Evolutionary conservation across 2,113 vertebrate genomes (phyloP), one percentile per base, ranked within the genome.

Genomic region (Podocnemis expansa): DNA sequence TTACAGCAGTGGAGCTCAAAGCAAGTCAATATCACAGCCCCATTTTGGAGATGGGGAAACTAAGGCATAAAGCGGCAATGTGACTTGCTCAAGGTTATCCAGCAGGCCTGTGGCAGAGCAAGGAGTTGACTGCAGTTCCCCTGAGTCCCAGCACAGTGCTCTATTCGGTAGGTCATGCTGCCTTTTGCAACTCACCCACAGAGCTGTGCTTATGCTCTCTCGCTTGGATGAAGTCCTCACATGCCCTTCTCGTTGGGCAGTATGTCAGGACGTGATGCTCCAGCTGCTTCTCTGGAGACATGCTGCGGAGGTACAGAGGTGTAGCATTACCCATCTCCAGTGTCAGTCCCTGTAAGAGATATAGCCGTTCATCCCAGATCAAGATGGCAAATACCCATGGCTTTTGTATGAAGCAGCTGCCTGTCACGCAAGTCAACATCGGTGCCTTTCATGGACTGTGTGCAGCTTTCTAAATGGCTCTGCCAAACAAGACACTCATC

Each of bases 141-240:
- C 58, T 16, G 58, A 60, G 29, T 14, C 29, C 58, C 58, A 60
- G 29, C 29, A 13, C 58, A 31, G 31, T 29, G 14, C 58, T 60
- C 6, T 60, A 60, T 60, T 29, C 12, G 13, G 29, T 60, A 31
- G 58, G 29, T 13, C 13, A 16, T 29, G 16, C 2, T 16, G 58
- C 58, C 58, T 60, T 31, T 60, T 29, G 31, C 27, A 70, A 22
- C n/a, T 38, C 21, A 85, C 0, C 21, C 82, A 45, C 82, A 80
- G 27, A 56, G 73, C 80, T 63, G 41, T 0, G 0, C 52, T 43
- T 9, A 73, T 12, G 38, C 13, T n/a, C 1, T 47, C n/a, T 45
- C 58, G 43, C 31, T 16, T 56, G 82, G 27, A n/a, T 70, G 16
- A 58, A 8, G 4, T 17, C n/a, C 8, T 56, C 4, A 67, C 21